Percentiles rank a stretch among this genome's conserved stretches.
These are phyloP conservation scores for Bradypodion ventrale DNA, from an alignment of 2,797 vertebrate genomes.

Conservation along the genomic window DNA sequence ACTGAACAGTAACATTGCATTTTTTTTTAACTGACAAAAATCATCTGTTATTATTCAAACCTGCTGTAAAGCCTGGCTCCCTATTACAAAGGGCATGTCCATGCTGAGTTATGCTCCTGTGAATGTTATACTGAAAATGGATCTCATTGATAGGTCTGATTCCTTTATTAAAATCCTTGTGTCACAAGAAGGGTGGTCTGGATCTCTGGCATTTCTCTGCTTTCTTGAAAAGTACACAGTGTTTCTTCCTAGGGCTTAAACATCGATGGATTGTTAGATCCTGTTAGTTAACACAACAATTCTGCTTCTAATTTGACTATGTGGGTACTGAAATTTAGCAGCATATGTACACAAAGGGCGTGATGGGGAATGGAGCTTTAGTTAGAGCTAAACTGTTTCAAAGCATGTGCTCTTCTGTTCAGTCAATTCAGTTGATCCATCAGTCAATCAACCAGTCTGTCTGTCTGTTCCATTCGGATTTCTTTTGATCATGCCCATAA, in stretches of 20 bases:
- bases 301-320: not conserved
- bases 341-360: too few species aligned
- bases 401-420: not conserved
- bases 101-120: not conserved
- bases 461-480: not conserved
- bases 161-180: not conserved
- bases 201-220: not conserved
- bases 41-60: too few species aligned
- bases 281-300: not conserved
- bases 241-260: not conserved
- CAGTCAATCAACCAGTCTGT: too few species aligned
- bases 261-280: not conserved
- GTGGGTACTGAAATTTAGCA: too few species aligned
- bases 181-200: not conserved
- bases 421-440: too few species aligned
- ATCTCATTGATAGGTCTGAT: not conserved
- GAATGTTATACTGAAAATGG: not conserved
- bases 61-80: too few species aligned
- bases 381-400: not conserved
- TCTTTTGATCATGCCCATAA: not conserved
- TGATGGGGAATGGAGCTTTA: too few species aligned
- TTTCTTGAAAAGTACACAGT: not conserved
- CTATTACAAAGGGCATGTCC: too few species aligned
- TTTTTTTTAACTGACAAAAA: too few species aligned
- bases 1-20: too few species aligned